Base-by-base conservation (phyloP, 2,113 vertebrate species). In the Phaethornis superciliosus region DNA sequence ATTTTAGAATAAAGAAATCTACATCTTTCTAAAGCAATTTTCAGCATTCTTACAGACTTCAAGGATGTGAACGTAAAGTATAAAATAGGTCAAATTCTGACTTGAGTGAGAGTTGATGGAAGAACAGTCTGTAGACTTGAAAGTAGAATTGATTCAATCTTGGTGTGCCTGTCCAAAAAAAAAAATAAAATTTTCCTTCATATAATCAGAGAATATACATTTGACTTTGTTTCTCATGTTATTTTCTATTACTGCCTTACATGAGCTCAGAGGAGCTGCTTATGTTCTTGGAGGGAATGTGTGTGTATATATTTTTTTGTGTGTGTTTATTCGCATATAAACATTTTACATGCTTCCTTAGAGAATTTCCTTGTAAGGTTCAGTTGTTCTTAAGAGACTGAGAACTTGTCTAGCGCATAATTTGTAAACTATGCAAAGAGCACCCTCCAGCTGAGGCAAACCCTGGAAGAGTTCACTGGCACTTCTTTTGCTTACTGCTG, bases 361-460 rank as follows among this genome's bases (percentile, higher is more conserved):
- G 79, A 93, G 89, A 94, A 94, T 83, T 90, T 90, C 82, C 91
- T 90, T 96, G 85, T 96, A 95, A 94, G 93, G 70, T 94, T 95
- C 85, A 75, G 94, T 91, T 84, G 60, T 74, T 91, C 75, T 93
- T 91, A 77, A 90, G 76, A 89, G 81, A 75, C 78, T 35, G 68
- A 83, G 56, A 84, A 83, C 68, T 86, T 33, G 32, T 64, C 51
- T 81, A 85, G 47, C 4, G 2, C 19, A 7, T 85, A 90, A 91
- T 94, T 94, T 95, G 75, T 94, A 71, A 94, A 55, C 91, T 88
- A 75, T 60, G 82, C 47, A 44, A 76, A 88, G 68, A 90, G 64
- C 68, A 92, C 76, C 35, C 76, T 94, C 68, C 80, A 92, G 72
- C 65, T 4, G 23, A 84, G 49, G 37, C 68, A 91, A 88, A 65